These are phyloP conservation scores for Lepidocolaptes lacrymiger DNA, from an alignment of 2,797 vertebrate genomes.

Conservation along the genomic window DNA sequence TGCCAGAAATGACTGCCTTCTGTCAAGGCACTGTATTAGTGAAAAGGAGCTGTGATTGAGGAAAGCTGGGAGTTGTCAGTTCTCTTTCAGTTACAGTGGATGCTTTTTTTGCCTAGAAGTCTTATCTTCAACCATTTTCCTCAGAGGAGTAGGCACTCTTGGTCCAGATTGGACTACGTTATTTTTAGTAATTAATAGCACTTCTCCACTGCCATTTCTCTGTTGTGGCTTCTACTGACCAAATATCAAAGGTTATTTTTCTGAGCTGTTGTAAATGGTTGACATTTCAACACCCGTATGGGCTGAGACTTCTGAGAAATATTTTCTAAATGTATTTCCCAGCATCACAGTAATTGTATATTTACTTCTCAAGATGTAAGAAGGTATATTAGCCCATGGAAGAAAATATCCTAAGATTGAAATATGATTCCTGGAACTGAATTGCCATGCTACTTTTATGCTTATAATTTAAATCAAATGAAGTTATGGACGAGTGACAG, in stretches of 20 bases:
- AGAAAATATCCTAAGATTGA: background rate
- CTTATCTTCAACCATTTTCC: constrained; percentile 4
- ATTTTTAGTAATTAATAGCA: constrained; percentile 42
- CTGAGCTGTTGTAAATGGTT: constrained; percentile 25
- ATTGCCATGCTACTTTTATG: background rate
- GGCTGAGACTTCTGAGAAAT: background rate
- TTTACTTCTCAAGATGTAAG: background rate
- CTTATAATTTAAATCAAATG: background rate
- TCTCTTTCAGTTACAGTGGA: constrained; percentile 43
- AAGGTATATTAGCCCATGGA: background rate
- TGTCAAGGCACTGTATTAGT: background rate
- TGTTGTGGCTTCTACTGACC: constrained; percentile 44
- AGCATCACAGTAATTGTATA: background rate
- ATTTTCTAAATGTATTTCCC: background rate
- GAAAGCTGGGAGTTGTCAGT: constrained; percentile 49
- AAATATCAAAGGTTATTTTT: constrained; percentile 52
- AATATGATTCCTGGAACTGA: background rate
- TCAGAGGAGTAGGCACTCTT: background rate
- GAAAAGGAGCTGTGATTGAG: constrained; percentile 56
- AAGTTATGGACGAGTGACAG: background rate
- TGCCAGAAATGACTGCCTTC: constrained; percentile 49
- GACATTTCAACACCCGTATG: constrained; percentile 25
- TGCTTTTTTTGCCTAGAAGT: constrained; percentile 60
- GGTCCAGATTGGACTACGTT: background rate
- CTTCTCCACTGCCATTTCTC: background rate